These are phyloP conservation scores for Acanthaster planci DNA, from an alignment of 35 echinoderm and acorn worm genomes.

Conservation along the genomic window DNA sequence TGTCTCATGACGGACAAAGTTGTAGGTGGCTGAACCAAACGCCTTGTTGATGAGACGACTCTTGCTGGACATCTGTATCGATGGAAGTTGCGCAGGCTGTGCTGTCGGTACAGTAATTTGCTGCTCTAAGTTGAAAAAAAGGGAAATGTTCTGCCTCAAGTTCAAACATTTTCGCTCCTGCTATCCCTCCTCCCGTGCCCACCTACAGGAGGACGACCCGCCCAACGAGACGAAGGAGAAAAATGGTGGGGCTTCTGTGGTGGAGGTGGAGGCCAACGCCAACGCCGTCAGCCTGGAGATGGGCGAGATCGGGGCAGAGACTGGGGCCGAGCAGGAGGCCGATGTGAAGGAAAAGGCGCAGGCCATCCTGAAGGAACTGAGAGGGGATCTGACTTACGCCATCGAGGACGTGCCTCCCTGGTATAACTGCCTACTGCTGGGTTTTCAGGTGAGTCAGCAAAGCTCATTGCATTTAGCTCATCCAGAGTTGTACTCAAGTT, in stretches of 20 bases:
- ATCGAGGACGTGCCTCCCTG: conserved; percentile 35
- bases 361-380: conserved; percentile 1
- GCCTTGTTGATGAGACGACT: too few species aligned
- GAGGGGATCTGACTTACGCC: conserved; percentile 20
- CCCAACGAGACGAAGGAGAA: neutral
- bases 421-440: conserved; percentile 24
- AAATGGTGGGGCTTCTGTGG: neutral
- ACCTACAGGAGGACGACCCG: neutral
- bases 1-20: too few species aligned
- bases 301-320: neutral
- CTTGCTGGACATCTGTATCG: too few species aligned
- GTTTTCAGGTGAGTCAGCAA: conserved; percentile 34
- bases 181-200: too few species aligned
- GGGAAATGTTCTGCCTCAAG: too few species aligned
- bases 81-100: too few species aligned
- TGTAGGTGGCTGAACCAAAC: too few species aligned
- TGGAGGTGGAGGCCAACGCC: neutral
- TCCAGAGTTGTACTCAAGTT: neutral
- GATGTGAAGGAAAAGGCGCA: neutral
- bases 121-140: too few species aligned
- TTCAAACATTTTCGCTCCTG: too few species aligned
- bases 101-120: too few species aligned
- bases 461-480: neutral
- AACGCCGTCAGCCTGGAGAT: neutral
- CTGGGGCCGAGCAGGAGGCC: neutral